Evolutionary conservation across 2,113 vertebrate genomes (phyloP).

Genomic region (Catharus fuscescens): DNA sequence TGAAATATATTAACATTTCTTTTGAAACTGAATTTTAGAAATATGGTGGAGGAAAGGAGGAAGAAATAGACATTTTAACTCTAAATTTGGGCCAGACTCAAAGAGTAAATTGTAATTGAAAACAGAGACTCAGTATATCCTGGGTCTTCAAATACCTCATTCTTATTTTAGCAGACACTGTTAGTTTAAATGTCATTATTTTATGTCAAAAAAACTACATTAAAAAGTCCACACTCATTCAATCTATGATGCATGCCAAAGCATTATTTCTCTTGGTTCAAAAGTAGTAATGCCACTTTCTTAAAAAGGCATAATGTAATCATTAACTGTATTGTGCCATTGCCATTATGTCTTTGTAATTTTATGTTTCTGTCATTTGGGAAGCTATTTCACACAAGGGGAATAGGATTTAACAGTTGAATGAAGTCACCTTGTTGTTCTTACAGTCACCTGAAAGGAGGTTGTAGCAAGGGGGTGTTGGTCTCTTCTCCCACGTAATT

Average conservation of each 20-base stretch:
- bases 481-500: not conserved
- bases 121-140: not conserved
- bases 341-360: not conserved
- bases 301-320: not conserved
- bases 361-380: not conserved
- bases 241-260: not conserved
- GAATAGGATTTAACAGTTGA: not conserved
- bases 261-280: not conserved
- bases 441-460: not conserved
- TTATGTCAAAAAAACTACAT: not conserved
- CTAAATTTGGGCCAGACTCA: not conserved
- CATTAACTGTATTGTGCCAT: not conserved
- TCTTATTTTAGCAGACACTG: not conserved
- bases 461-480: not conserved
- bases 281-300: not conserved
- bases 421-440: accelerated
- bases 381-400: not conserved
- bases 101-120: not conserved
- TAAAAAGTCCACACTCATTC: not conserved
- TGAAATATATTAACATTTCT: not conserved
- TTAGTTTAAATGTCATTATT: not conserved
- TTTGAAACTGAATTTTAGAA: not conserved
- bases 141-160: not conserved
- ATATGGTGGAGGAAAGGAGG: not conserved
- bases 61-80: not conserved